These are phyloP conservation scores for Whitmania pigra DNA, from an alignment of 1,140 invertebrate genomes.

Conservation along the genomic window DNA sequence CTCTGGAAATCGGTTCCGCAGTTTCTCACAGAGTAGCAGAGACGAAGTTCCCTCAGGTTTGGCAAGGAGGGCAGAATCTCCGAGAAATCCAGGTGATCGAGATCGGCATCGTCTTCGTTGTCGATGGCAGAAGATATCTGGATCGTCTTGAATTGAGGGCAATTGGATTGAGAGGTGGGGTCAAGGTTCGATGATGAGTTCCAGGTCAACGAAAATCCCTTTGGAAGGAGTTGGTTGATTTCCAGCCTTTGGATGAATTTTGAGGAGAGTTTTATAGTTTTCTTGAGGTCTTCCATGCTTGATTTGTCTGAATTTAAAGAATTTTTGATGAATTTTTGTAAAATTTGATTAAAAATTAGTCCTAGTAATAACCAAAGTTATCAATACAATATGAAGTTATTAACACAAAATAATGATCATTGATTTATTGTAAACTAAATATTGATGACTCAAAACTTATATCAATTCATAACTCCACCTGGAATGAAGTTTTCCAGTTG, in stretches of 20 bases:
- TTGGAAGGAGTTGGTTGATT: constrained; percentile 41
- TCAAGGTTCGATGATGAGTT: not conserved
- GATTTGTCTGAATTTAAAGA: constrained; percentile 30
- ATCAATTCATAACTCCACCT: constrained; percentile 20
- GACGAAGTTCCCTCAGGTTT: constrained; percentile 36
- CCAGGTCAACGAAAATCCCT: constrained; percentile 17
- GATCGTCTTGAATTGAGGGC: not conserved
- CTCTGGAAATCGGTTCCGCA: constrained; percentile 46
- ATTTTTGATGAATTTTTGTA: too few species aligned
- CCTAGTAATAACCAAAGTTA: too few species aligned
- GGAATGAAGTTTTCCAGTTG: constrained; percentile 43
- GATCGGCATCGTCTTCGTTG: constrained; percentile 35
- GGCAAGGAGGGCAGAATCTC: constrained; percentile 35
- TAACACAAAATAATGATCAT: too few species aligned
- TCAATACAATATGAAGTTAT: too few species aligned
- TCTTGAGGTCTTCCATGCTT: constrained; percentile 32
- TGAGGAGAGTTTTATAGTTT: constrained; percentile 34
- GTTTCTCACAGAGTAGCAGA: constrained; percentile 41
- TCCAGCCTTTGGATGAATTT: constrained; percentile 38
- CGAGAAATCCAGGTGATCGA: constrained; percentile 43
- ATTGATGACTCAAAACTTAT: too few species aligned
- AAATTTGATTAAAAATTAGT: too few species aligned
- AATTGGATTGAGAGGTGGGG: not conserved
- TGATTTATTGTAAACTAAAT: too few species aligned
- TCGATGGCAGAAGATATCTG: not conserved